Percentiles rank a stretch among this genome's conserved stretches.
Evolutionary conservation across 2,888 invertebrate species (phyloP).

Genomic region (Mesorhabditis belari): DNA sequence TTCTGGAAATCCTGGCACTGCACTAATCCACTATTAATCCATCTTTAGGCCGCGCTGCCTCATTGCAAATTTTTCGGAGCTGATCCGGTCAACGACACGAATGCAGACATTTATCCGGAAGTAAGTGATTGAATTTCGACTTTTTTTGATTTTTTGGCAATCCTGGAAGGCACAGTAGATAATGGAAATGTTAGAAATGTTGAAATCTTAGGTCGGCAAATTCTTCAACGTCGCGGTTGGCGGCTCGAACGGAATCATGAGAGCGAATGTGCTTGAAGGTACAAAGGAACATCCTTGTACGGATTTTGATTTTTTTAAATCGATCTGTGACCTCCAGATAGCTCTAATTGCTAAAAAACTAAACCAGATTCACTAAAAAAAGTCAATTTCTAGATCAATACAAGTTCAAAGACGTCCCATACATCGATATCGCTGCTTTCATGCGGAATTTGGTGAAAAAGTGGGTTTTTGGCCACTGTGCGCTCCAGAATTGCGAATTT

Average conservation of each 20-base stretch:
- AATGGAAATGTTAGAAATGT: too few species aligned
- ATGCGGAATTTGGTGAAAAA: conserved; percentile 13
- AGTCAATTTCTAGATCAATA: conserved; percentile 17
- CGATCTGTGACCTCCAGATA: background rate
- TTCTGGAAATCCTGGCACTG: too few species aligned
- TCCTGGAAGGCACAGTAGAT: too few species aligned
- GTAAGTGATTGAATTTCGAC: background rate
- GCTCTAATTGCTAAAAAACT: background rate
- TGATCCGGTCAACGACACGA: conserved; percentile 27
- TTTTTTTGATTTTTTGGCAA: background rate
- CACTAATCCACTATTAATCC: too few species aligned
- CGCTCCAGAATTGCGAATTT: background rate
- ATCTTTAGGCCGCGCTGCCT: conserved; percentile 9
- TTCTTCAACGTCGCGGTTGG: conserved; percentile 31
- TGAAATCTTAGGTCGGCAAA: conserved; percentile 16
- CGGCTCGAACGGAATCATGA: conserved; percentile 20
- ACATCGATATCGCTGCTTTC: conserved; percentile 22
- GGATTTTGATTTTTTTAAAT: background rate
- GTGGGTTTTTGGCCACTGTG: background rate
- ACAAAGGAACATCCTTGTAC: too few species aligned
- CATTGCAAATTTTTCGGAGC: conserved; percentile 23
- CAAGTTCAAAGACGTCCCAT: conserved; percentile 20
- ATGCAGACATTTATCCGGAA: conserved; percentile 19
- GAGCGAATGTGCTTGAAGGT: conserved; percentile 26
- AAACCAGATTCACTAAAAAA: background rate